Evolutionary conservation across 2,113 vertebrate genomes (phyloP).

Genomic region (Etia nguti): DNA sequence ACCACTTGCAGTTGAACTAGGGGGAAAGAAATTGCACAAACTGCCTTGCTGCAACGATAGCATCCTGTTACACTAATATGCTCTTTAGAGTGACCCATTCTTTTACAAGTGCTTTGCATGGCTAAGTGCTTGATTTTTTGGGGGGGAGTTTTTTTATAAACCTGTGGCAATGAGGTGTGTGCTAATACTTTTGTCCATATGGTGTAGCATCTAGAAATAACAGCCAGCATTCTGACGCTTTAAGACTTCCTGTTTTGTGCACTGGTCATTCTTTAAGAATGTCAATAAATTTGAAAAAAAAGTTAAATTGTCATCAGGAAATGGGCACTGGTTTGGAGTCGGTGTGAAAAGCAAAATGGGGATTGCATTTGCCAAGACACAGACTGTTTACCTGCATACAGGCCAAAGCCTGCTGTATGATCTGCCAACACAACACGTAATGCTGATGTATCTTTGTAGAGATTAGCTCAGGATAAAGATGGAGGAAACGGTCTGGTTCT

Average conservation of each 20-base stretch:
- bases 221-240: neutral
- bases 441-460: neutral
- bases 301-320: neutral
- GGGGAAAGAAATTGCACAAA: neutral
- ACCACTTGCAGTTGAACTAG: neutral
- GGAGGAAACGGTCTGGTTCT: neutral
- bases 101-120: neutral
- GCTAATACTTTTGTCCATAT: neutral
- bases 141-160: neutral
- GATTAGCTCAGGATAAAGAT: neutral
- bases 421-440: neutral
- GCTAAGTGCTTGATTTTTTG: neutral
- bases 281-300: neutral
- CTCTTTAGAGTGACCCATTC: neutral
- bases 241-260: neutral
- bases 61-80: accelerated
- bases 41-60: neutral
- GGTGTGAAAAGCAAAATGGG: neutral
- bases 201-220: neutral
- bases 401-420: neutral
- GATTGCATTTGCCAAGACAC: neutral
- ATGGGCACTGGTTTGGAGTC: neutral
- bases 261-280: neutral
- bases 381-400: neutral
- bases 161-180: neutral